Percentiles rank a stretch among this genome's conserved stretches.
Conservation (phyloP, 2,113 vertebrate genomes). For the Ascaphus truei region DNA sequence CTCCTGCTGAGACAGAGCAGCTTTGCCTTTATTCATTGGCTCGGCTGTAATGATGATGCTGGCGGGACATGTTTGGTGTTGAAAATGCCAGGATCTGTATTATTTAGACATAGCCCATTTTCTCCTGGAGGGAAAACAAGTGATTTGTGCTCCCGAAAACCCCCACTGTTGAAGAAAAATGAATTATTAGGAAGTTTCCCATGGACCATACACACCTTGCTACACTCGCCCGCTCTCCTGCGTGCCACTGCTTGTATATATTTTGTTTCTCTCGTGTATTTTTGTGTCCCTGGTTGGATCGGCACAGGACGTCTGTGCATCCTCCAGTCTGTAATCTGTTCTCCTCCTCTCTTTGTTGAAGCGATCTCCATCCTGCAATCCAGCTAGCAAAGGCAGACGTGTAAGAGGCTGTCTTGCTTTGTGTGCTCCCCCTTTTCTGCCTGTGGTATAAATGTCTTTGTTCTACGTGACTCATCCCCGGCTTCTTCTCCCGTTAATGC, state of each 20-base stretch:
- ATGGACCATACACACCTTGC: too few species aligned
- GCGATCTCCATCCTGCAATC: conserved; percentile 90
- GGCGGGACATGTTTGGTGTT: too few species aligned
- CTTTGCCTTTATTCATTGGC: too few species aligned
- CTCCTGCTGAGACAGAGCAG: too few species aligned
- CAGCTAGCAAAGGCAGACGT: conserved; percentile 95
- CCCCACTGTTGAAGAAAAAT: too few species aligned
- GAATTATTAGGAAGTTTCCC: too few species aligned
- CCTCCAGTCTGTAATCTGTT: conserved; percentile 61
- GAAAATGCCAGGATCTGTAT: too few species aligned
- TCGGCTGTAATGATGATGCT: too few species aligned
- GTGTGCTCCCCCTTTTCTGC: conserved; percentile 56
- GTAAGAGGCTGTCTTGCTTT: conserved; percentile 82
- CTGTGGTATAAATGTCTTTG: conserved; percentile 57
- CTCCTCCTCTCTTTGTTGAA: conserved; percentile 82
- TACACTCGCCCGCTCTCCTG: neutral
- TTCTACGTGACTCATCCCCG: conserved; percentile 46
- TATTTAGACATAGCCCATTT: too few species aligned
- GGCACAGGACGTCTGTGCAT: neutral
- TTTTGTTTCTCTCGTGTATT: too few species aligned
- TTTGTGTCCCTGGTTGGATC: neutral
- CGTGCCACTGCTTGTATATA: neutral
- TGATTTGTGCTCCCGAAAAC: too few species aligned
- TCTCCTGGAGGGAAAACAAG: too few species aligned
- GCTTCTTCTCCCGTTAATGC: conserved; percentile 33